Base-by-base conservation (phyloP, 2,888 invertebrate species). In the Pollenia angustigena region DNA sequence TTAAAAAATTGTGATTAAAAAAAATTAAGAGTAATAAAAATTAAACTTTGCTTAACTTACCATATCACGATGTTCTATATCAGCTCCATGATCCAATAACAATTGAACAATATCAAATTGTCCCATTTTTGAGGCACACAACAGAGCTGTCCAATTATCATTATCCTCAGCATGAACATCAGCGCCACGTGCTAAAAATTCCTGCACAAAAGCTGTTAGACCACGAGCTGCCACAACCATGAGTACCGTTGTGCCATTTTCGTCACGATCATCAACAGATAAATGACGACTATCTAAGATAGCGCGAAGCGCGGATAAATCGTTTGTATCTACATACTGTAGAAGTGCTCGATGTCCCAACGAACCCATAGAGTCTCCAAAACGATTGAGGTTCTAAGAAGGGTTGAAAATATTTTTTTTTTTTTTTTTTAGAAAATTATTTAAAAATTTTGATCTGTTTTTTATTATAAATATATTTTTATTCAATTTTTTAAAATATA, bases 171-270 rank as follows among this genome's bases (percentile, higher is more conserved):
- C 96, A 93, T 97, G 97, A 18, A 98, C 96, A 94, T 99, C 99
- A 48, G 99, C 98, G 85, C 98, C 98, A 92, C 97, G 97, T 79
- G 96, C 95, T 89, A 99, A 94, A 87, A 99, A 95, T 91, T 97
- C 95, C 75, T 97, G 95, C 71, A 97, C 97, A 93, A 99, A 97
- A 62, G 96, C 95, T 79, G 95, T 94, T 90, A 97, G 96, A 46
- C 99, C 99, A 90, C 96, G 96, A 91, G 97, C 95, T 85, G 98
- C 96, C 66, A 99, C 98, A 91, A 97, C 95, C 95, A 99, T 98
- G 92, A 99, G 96, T 75, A 97, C 97, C 69, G 99, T 98, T 87
- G 97, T 96, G 87, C 98, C 98, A 95, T 98, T 98, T 98, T 98
- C 98, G 94, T 98, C 98, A 91, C 95, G 95, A 94, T 98, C 98